Evolutionary conservation across 2,888 invertebrate genomes (phyloP), one percentile per base, ranked within the genome.

Genomic region (Unio pictorum): DNA sequence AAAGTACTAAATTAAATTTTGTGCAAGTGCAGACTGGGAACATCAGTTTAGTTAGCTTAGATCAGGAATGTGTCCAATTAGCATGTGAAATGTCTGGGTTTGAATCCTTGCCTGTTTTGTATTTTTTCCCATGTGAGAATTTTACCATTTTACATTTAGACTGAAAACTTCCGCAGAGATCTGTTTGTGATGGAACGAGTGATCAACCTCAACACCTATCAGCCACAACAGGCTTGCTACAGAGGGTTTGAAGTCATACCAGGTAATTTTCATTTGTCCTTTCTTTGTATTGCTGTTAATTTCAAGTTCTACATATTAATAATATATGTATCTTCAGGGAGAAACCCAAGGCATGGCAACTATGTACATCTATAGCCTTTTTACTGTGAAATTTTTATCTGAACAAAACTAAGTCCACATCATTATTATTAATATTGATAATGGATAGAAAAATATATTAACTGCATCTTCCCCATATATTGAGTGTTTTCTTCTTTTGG

Each of bases 121-220:
- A 45, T 45, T 45, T 11, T 45, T 45, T 45, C 45, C 15, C 45
- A 15, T 45, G 45, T 45, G 15, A 45, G 15, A 45, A 45, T 45
- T 45, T 45, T 45, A 45, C 45, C 45, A 45, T 45, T 45, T 45
- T 45, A 11, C 45, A 15, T 81, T 57, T 81, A 88, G 88, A 82
- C 84, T 54, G 88, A 88, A 8, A 74, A 73, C 59, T 81, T 89
- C 67, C 77, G 77, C 67, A 75, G 75, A 60, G 83, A 87, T 76
- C 74, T 89, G 55, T 88, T 89, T 69, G 79, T 88, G 7, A 88
- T 90, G 88, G 90, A 90, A 73, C 74, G 90, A 67, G 87, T 85
- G 5, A 78, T 90, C 28, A 89, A 90, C 71, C 76, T 89, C 61
- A 90, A 89, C 77, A 86, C 87, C 7, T 89, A 88, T 74, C 90